Base-by-base conservation (phyloP, 2,797 vertebrate genomes). In the Odontamblyopus rebecca region DNA sequence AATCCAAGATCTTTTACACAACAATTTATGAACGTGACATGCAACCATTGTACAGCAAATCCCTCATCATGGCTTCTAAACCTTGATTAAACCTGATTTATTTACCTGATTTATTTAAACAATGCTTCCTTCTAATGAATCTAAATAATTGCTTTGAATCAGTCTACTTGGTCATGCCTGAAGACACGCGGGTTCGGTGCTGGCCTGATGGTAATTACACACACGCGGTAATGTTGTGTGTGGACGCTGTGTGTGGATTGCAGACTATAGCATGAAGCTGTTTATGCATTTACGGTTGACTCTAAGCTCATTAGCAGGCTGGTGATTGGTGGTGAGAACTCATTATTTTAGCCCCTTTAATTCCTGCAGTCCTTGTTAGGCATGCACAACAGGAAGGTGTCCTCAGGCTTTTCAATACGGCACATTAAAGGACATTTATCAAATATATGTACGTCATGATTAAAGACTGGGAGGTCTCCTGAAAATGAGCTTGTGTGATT, bases 251-350 rank as follows among this genome's bases (percentile, higher is more conserved):
- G 75, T 84, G 74, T 84, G 79, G 79, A 75, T 83, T 77, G 74
- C 63, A 70, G 63, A 78, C 69, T 77, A 63, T 23, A 68, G 82
- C 77, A 70, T 65, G 74, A 78, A 81, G 78, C 80, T 70, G 73
- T 85, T 90, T 79, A 73, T 84, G 81, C 67, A 77, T 86, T 89
- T 81, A 82, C 48, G 65, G 65, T 85, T 87, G 63, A 85, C 71
- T 86, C 77, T 83, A 74, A 86, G 80, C 79, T 89, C 87, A 89
- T 91, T 88, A 91, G 85, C 69, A 69, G 83, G 80, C 59, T 32
- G 72, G 73, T 75, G 81, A 90, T 87, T 68, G 19, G 72, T 79
- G 78, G 80, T 78, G 80, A 84, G 73, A 78, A 88, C 79, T 84
- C 87, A 89, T 91, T 85, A 88, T 88, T 81, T 85, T 78, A 74